Percentiles rank a stretch among this genome's conserved stretches.
phyloP scores from a whole-genome alignment of 2,797 vertebrate genomes.

The Lithobates pipiens region DNA sequence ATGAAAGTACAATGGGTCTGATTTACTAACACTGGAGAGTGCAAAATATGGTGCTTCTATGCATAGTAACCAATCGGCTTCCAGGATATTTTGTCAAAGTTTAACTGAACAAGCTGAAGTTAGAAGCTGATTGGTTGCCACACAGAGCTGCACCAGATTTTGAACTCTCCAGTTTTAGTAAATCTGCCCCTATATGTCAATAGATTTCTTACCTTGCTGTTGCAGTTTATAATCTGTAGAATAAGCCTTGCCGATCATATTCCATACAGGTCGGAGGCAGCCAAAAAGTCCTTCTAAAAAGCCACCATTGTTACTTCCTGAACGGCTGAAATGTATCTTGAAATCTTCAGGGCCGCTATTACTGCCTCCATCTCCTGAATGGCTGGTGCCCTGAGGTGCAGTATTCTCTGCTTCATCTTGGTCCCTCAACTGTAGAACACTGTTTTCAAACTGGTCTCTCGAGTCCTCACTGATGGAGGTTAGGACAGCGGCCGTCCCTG shows the following conservation, averaged over 20 bases:
- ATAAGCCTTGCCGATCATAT: slow-evolving; percentile 98
- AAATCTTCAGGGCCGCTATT: slow-evolving; percentile 82
- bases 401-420: slow-evolving; percentile 82
- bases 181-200: background rate
- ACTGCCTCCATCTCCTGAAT: slow-evolving; percentile 76
- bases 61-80: too few species aligned
- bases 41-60: too few species aligned
- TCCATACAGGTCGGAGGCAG: slow-evolving; percentile 95
- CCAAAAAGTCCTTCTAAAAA: slow-evolving; percentile 97
- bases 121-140: too few species aligned
- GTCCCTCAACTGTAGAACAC: slow-evolving; percentile 93
- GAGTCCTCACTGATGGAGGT: slow-evolving; percentile 88
- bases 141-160: too few species aligned
- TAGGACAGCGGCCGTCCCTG: slow-evolving; percentile 81
- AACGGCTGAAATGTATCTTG: slow-evolving; percentile 93
- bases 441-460: slow-evolving; percentile 95
- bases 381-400: slow-evolving; percentile 76
- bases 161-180: too few species aligned
- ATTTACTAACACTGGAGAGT: too few species aligned
- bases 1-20: too few species aligned
- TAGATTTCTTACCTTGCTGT: slow-evolving; percentile 88
- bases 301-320: slow-evolving; percentile 86
- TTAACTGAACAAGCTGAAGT: too few species aligned
- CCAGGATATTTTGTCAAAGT: too few species aligned
- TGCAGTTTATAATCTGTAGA: slow-evolving; percentile 98